Evolutionary conservation across 2,888 invertebrate species (phyloP).

Genomic region (Hemithea aestivaria): DNA sequence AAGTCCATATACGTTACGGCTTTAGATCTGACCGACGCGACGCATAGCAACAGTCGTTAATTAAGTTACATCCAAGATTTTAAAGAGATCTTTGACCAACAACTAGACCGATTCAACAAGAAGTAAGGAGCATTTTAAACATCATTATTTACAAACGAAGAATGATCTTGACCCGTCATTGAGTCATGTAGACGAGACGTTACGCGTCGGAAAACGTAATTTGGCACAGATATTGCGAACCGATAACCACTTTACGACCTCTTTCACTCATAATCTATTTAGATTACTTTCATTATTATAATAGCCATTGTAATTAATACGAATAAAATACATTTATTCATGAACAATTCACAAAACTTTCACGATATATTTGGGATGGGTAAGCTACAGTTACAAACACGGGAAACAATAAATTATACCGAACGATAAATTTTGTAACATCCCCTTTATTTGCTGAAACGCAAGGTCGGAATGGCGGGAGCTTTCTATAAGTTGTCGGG

Average conservation of each 20-base stretch:
- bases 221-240: slow-evolving; percentile 36
- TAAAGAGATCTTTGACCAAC: too few relatives aligned
- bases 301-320: neutral
- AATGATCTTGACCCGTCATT: slow-evolving; percentile 53
- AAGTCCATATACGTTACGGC: too few relatives aligned
- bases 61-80: too few relatives aligned
- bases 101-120: too few relatives aligned
- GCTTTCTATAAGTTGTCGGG: slow-evolving; percentile 19
- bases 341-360: slow-evolving; percentile 6
- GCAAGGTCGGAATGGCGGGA: slow-evolving; percentile 23
- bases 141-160: slow-evolving; percentile 15
- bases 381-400: neutral
- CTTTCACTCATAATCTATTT: slow-evolving; percentile 20
- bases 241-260: slow-evolving; percentile 32
- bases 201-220: slow-evolving; percentile 30
- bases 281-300: slow-evolving; percentile 7
- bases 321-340: slow-evolving; percentile 6
- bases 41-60: too few relatives aligned
- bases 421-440: slow-evolving; percentile 23
- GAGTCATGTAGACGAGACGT: slow-evolving; percentile 23
- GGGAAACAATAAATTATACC: slow-evolving; percentile 33
- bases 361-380: neutral
- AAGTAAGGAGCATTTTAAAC: too few relatives aligned
- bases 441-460: slow-evolving; percentile 28
- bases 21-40: too few relatives aligned